Percentiles rank a stretch among this genome's conserved stretches.
phyloP scores from a whole-genome alignment of 37 sponge, comb jelly and placozoan genomes.

The Spongia lamella region DNA sequence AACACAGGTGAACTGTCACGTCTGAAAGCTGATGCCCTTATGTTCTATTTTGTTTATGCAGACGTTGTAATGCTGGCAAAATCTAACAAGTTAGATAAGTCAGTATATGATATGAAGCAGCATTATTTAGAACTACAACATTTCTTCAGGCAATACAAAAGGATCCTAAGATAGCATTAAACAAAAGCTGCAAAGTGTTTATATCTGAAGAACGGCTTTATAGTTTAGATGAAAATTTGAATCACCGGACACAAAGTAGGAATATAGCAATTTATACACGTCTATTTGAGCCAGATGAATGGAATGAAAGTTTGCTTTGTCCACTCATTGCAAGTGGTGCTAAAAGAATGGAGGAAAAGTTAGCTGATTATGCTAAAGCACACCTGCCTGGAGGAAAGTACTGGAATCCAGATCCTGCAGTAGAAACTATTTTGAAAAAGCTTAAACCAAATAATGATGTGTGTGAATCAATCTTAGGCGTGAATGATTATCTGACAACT shows the following conservation, averaged over 20 bases:
- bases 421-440: conserved; percentile 1
- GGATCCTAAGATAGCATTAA: background rate
- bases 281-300: conserved; percentile 7
- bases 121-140: conserved; percentile 32
- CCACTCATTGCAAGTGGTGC: conserved; percentile 16
- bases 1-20: background rate
- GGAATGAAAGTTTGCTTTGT: conserved; percentile 1
- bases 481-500: conserved; percentile 22
- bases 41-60: conserved; percentile 50
- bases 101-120: conserved; percentile 33
- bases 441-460: conserved; percentile 38
- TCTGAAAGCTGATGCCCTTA: conserved; percentile 44
- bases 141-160: conserved; percentile 27
- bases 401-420: conserved; percentile 29
- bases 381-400: conserved; percentile 40
- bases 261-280: background rate
- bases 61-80: conserved; percentile 32
- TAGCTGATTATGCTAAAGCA: background rate
- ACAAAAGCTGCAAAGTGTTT: conserved; percentile 17
- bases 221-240: background rate
- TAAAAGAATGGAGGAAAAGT: conserved; percentile 16
- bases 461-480: conserved; percentile 26
- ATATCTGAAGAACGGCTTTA: conserved; percentile 39
- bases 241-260: conserved; percentile 9
- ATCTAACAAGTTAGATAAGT: conserved; percentile 20